phyloP scores from a whole-genome alignment of 2,888 invertebrate species.

The Cybosia mesomella region DNA sequence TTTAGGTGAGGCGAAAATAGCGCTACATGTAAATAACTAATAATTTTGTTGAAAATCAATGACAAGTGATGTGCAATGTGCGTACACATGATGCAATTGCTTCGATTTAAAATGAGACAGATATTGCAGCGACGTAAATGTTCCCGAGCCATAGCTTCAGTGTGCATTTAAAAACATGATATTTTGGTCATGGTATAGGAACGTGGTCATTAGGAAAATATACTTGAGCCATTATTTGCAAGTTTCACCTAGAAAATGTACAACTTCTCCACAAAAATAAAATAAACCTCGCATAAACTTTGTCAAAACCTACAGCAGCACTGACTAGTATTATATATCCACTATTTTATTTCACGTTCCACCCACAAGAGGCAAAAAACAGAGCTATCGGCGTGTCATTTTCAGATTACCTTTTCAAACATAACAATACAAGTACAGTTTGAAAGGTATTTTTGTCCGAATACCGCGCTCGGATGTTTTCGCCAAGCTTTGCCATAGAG shows the following conservation, averaged over 20 bases:
- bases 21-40: too few species aligned
- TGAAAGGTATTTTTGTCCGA: constrained; percentile 71
- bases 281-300: not conserved
- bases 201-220: too few species aligned
- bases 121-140: too few species aligned
- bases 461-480: constrained; percentile 62
- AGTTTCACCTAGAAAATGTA: not conserved
- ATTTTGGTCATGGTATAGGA: too few species aligned
- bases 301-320: not conserved
- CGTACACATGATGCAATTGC: too few species aligned
- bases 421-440: constrained; percentile 52
- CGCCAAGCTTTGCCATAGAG: constrained; percentile 58
- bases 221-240: not conserved
- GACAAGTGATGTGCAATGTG: too few species aligned
- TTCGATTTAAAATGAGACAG: too few species aligned
- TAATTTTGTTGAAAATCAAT: too few species aligned
- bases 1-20: too few species aligned
- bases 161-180: too few species aligned
- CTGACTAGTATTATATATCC: not conserved
- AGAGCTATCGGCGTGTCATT: constrained; percentile 39
- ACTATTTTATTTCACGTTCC: not conserved
- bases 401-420: constrained; percentile 50
- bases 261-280: too few species aligned
- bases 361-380: not conserved
- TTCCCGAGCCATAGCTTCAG: too few species aligned